Conservation (phyloP, 2,888 invertebrate genomes). For the Odontomyia ornata region DNA sequence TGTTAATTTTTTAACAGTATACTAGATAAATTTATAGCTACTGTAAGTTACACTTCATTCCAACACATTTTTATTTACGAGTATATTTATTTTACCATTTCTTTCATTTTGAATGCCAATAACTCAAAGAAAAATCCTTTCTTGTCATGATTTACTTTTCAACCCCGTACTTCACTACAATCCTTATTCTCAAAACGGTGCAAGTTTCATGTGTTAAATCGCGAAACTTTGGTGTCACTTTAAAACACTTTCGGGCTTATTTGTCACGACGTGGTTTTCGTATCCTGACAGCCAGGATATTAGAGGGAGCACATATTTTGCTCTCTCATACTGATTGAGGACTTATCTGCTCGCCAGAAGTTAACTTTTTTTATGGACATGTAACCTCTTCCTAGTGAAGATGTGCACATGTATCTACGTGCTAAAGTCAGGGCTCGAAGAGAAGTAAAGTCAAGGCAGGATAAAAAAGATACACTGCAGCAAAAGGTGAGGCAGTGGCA, state of each 20-base stretch:
- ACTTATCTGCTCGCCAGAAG: slow-evolving; percentile 48
- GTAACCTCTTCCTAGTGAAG: slow-evolving; percentile 35
- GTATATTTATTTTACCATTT: no score
- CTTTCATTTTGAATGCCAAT: no score
- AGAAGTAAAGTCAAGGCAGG: slow-evolving; percentile 13
- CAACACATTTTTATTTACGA: no score
- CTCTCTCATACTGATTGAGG: slow-evolving; percentile 45
- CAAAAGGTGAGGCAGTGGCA: slow-evolving; percentile 47
- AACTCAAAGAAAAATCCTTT: no score
- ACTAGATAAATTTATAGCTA: no score
- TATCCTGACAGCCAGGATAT: slow-evolving; percentile 42
- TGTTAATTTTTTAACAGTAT: no score
- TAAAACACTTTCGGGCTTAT: slow-evolving; percentile 46
- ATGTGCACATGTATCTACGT: slow-evolving; percentile 23
- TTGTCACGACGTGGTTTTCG: slow-evolving; percentile 44
- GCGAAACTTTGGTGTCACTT: slow-evolving; percentile 48
- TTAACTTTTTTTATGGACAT: slow-evolving; percentile 47
- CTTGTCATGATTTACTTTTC: no score
- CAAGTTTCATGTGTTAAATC: slow-evolving; percentile 41
- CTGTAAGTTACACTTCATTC: no score
- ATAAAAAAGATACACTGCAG: slow-evolving; percentile 49
- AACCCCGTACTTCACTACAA: not conserved
- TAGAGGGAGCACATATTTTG: slow-evolving; percentile 45
- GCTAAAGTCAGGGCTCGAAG: slow-evolving; percentile 37
- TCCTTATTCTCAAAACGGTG: not conserved